Conservation (phyloP, 2,888 invertebrate genomes). For the Phymatocera aterrima region DNA sequence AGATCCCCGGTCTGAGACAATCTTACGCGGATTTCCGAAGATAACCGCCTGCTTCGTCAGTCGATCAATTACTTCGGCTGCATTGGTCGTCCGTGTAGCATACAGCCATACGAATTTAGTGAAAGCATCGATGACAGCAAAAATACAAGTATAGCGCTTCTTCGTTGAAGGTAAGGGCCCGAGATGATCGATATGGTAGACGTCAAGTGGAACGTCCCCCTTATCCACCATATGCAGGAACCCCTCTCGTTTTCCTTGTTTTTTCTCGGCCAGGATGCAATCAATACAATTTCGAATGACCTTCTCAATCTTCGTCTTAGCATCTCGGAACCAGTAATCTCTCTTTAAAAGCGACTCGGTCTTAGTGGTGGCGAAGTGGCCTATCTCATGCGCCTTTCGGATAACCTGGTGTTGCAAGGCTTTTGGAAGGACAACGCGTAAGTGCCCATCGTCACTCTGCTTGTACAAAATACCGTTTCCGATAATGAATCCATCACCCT, state of each 20-base stretch:
- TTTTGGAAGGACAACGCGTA: conserved; percentile 45
- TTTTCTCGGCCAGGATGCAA: conserved; percentile 56
- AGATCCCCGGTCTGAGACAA: conserved; percentile 54
- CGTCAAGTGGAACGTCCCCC: conserved; percentile 56
- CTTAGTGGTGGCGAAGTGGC: conserved; percentile 33
- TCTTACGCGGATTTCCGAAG: conserved; percentile 55
- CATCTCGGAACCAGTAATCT: conserved; percentile 45
- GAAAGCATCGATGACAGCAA: conserved; percentile 60
- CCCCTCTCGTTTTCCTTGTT: conserved; percentile 59
- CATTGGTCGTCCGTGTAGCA: conserved; percentile 56
- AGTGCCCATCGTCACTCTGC: conserved; percentile 34
- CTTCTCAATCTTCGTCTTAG: conserved; percentile 28
- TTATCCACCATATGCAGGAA: conserved; percentile 57
- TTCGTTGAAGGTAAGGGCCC: conserved; percentile 60
- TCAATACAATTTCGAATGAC: conserved; percentile 50
- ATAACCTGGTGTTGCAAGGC: conserved; percentile 41
- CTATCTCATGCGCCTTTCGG: conserved; percentile 44
- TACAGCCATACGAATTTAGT: conserved; percentile 62
- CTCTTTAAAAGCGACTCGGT: conserved; percentile 42
- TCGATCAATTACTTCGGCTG: conserved; percentile 55
- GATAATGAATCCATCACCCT: not conserved
- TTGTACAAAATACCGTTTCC: not conserved
- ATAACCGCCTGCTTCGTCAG: conserved; percentile 52
- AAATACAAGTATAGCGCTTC: conserved; percentile 60
- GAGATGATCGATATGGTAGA: conserved; percentile 62